phyloP scores from a whole-genome alignment of 2,888 invertebrate genomes.

The Marasmarcha lunaedactyla region DNA sequence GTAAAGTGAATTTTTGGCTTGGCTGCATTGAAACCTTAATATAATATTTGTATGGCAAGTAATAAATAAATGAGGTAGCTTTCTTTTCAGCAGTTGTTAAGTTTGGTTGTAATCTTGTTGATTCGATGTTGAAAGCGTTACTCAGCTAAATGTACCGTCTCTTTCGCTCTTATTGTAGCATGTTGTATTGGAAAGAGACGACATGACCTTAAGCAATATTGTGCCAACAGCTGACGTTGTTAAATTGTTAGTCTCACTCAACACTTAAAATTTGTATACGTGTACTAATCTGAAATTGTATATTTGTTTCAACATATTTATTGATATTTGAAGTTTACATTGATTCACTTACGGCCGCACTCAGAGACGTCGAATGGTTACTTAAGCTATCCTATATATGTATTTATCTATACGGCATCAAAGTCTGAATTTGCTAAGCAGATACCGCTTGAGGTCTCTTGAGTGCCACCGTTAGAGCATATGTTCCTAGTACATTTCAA shows the following conservation, averaged over 20 bases:
- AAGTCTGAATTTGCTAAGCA: no score
- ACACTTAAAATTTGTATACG: no score
- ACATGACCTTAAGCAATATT: slow-evolving; percentile 18
- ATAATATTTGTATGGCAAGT: not conserved
- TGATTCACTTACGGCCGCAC: no score
- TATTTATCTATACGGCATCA: no score
- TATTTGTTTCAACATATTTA: not conserved
- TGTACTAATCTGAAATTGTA: no score
- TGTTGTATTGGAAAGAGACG: slow-evolving; percentile 11
- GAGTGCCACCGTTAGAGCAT: no score
- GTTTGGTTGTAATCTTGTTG: slow-evolving; percentile 20
- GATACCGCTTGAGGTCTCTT: no score
- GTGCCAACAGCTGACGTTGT: slow-evolving; percentile 18
- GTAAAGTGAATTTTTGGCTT: no score
- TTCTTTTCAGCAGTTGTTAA: slow-evolving; percentile 23
- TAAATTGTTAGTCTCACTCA: not conserved
- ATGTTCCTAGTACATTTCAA: no score
- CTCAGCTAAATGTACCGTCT: slow-evolving; percentile 8
- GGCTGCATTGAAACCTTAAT: slow-evolving; percentile 19
- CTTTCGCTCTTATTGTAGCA: slow-evolving; percentile 11
- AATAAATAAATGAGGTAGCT: slow-evolving; percentile 12
- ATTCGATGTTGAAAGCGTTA: slow-evolving; percentile 8
- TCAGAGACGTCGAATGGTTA: no score
- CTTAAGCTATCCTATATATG: no score
- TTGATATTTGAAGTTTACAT: no score